Conservation (phyloP, 2,113 vertebrate species). For the Barnardius zonarius region DNA sequence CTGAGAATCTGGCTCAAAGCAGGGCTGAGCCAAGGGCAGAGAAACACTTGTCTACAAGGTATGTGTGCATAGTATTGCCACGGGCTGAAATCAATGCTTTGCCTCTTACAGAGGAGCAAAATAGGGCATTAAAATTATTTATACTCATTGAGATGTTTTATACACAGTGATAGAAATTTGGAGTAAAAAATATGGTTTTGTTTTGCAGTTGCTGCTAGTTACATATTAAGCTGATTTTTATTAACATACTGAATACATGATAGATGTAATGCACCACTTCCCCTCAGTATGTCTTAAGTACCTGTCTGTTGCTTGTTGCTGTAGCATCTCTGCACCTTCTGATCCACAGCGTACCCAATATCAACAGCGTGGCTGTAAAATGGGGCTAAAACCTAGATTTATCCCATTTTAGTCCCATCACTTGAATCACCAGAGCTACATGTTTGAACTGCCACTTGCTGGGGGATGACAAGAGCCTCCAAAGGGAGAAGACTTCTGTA, state of each 20-base stretch:
- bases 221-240: not conserved
- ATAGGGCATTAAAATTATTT: not conserved
- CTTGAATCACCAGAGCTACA: not conserved
- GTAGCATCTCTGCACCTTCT: not conserved
- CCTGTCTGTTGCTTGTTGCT: not conserved
- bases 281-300: not conserved
- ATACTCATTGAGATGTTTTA: not conserved
- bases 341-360: not conserved
- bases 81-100: not conserved
- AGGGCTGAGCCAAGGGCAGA: not conserved
- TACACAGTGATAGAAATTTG: not conserved
- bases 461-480: not conserved
- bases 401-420: not conserved
- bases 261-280: not conserved
- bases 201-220: not conserved
- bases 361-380: not conserved
- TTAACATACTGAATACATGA: not conserved
- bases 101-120: not conserved
- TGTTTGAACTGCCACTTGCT: not conserved
- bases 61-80: accelerated
- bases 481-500: not conserved
- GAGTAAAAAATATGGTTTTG: not conserved
- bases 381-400: not conserved
- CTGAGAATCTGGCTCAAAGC: not conserved
- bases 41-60: not conserved